These are phyloP conservation scores for Lepidonotus clava DNA, from an alignment of 2,888 invertebrate genomes.

Conservation along the genomic window DNA sequence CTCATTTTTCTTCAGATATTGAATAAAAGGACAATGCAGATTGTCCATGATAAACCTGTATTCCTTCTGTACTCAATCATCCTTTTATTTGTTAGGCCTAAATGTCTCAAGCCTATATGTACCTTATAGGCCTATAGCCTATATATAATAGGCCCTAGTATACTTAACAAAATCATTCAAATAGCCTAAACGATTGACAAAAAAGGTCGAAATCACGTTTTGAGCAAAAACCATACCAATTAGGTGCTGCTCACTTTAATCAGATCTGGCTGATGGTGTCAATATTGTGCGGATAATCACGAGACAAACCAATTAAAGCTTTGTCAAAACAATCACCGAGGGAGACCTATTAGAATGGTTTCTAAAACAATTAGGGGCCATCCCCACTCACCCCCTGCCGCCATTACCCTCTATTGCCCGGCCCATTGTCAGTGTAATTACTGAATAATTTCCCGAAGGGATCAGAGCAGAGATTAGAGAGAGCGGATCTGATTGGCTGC, in stretches of 20 bases:
- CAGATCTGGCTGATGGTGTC: neutral
- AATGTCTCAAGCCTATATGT: too few relatives aligned
- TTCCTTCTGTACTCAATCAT: too few relatives aligned
- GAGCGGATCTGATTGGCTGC: constrained; percentile 18
- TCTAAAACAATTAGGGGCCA: constrained; percentile 37
- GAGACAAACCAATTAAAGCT: constrained; percentile 15
- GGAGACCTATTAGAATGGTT: constrained; percentile 19
- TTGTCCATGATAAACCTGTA: too few relatives aligned
- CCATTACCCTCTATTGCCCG: constrained; percentile 7
- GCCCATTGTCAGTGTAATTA: neutral
- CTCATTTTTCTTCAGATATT: too few relatives aligned
- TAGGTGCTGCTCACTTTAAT: neutral
- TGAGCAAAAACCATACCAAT: too few relatives aligned
- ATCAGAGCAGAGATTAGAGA: neutral
- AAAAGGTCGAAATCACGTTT: too few relatives aligned
- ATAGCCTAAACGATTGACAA: too few relatives aligned
- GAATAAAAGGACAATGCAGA: too few relatives aligned
- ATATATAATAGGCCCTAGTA: too few relatives aligned
- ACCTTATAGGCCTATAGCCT: too few relatives aligned
- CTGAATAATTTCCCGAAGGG: constrained; percentile 27
- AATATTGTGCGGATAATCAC: neutral
- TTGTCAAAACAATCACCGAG: neutral
- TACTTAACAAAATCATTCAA: too few relatives aligned
- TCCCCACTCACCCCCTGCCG: neutral
- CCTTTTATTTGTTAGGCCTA: too few relatives aligned